Base-by-base conservation (phyloP, 1,140 invertebrate genomes). In the Lasioglossum baleicum region DNA sequence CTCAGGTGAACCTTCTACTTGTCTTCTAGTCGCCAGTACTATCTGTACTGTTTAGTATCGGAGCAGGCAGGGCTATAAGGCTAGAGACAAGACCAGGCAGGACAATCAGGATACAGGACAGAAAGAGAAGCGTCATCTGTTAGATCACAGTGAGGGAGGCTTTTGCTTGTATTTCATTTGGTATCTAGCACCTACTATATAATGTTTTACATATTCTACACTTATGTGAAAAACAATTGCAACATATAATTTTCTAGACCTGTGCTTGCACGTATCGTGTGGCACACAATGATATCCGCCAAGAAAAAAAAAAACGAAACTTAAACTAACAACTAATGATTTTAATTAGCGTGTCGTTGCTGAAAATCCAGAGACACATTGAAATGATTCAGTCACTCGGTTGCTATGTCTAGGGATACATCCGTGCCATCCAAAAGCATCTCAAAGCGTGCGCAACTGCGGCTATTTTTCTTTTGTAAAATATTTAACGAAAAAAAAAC, bases 1-100 rank as follows among this genome's bases (percentile, higher is more conserved):
- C 92, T 92, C 91, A 93, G 92, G 92, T 93, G 92, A 93, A 88
- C 91, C 91, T 92, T 92, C 92, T 91, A 91, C 91, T 93, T 92
- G 92, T 92, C 92, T 92, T 92, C 92, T 93, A 93, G 90, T 92
- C 90, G 87, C 84, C 92, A 92, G 91, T 92, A 93, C 91, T 89
- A 48, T 87, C 85, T 89, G 91, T 93, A 91, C 91, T 91, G 89
- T 92, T 92, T 92, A 92, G 91, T 92, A 88, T 90, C 88, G 92
- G 91, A 92, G 91, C 91, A 92, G 91, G 92, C 92, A 93, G 92
- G 90, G 90, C 88, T 90, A 90, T 89, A 87, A 90, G 91, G 89
- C 88, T 91, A 91, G 87, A 90, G 83, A 83, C 85, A 88, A 89
- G 89, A 84, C 87, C 85, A 87, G 88, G 85, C 88, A 89, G 87